Evolutionary conservation across 2,113 vertebrate species (phyloP).

Genomic region (Myotis lucifugus): DNA sequence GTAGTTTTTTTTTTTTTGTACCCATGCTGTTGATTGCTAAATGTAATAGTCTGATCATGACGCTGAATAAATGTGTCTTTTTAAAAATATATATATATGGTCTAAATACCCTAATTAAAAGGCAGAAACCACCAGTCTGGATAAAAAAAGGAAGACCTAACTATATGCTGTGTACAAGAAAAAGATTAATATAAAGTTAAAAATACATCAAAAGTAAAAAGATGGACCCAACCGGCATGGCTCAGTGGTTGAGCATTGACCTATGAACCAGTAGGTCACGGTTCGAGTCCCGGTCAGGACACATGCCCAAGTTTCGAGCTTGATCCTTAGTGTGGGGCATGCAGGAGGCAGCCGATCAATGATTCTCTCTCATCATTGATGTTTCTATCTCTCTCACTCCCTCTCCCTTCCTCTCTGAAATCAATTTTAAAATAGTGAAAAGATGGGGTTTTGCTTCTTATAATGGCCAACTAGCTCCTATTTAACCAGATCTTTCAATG

Average conservation of each 20-base stretch:
- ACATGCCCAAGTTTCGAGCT: too few species aligned
- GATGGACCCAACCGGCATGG: neutral
- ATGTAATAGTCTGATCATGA: constrained; percentile 92
- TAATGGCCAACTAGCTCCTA: neutral
- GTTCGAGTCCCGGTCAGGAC: too few species aligned
- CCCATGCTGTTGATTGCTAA: constrained; percentile 89
- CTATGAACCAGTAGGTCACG: too few species aligned
- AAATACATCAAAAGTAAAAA: neutral
- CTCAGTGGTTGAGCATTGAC: too few species aligned
- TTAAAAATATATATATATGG: constrained; percentile 73
- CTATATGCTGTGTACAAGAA: neutral
- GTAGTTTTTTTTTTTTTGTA: constrained; percentile 76
- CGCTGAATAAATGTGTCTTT: constrained; percentile 94
- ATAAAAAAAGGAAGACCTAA: neutral
- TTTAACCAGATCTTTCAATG: neutral
- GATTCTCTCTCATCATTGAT: too few species aligned
- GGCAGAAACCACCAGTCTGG: neutral
- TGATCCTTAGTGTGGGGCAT: too few species aligned
- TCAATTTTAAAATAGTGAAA: neutral
- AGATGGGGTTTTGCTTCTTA: neutral
- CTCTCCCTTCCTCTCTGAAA: too few species aligned
- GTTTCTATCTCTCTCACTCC: too few species aligned
- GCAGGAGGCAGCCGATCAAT: too few species aligned
- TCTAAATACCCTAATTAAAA: neutral
- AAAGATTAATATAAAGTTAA: neutral